These are phyloP conservation scores for Pachycephala philippinensis DNA, from an alignment of 2,113 vertebrate species.

Conservation along the genomic window DNA sequence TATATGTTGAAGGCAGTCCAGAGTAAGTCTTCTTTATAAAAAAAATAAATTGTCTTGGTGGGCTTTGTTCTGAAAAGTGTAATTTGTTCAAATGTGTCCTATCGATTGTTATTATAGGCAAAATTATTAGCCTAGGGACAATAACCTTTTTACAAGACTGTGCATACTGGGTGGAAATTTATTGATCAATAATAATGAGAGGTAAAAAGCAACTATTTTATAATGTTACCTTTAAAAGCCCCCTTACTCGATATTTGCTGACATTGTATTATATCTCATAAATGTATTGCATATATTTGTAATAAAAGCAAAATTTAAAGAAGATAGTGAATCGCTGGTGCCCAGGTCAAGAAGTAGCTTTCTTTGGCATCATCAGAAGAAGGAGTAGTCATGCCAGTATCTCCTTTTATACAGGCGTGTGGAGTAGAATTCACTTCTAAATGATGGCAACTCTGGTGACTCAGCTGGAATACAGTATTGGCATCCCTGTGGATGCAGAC, in stretches of 20 bases:
- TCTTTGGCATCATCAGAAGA: neutral
- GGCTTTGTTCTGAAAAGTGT: neutral
- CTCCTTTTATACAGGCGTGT: neutral
- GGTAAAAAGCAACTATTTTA: neutral
- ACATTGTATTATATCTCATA: neutral
- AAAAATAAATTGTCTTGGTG: neutral
- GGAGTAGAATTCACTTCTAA: neutral
- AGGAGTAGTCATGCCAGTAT: neutral
- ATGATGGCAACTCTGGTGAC: neutral
- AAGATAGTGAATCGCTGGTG: neutral
- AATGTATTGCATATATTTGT: neutral
- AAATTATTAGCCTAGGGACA: conserved; percentile 33
- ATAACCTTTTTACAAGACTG: conserved; percentile 29
- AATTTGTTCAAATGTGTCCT: neutral
- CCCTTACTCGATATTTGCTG: neutral
- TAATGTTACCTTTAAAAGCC: neutral
- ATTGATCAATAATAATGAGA: conserved; percentile 1
- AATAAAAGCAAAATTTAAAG: conserved; percentile 46
- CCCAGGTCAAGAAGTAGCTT: neutral
- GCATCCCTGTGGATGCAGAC: neutral
- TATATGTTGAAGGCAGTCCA: neutral
- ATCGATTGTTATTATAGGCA: neutral
- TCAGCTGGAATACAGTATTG: neutral
- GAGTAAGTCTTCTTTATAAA: neutral
- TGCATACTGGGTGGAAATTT: conserved; percentile 7